Percentiles rank a stretch among this genome's conserved stretches.
These are phyloP conservation scores for Nothobranchius furzeri DNA, from an alignment of 2,113 vertebrate genomes.

Conservation along the genomic window DNA sequence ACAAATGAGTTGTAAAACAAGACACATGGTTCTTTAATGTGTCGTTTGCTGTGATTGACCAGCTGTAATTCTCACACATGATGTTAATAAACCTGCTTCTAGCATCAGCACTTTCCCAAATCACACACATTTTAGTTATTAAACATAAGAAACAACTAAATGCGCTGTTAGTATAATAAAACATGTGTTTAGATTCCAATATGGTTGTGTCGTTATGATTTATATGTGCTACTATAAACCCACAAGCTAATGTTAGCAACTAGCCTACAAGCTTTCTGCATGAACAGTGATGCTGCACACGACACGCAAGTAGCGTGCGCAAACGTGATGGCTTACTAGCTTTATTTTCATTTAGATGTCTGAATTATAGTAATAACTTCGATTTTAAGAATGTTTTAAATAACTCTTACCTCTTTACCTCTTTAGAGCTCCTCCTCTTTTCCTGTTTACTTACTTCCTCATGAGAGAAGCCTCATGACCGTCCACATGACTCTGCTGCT, in stretches of 20 bases:
- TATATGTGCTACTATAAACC: not conserved
- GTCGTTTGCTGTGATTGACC: too few species aligned
- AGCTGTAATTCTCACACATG: too few species aligned
- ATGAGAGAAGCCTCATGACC: too few species aligned
- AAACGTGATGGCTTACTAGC: not conserved
- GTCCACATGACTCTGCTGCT: slow-evolving; percentile 58
- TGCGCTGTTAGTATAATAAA: too few species aligned
- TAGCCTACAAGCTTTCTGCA: slow-evolving; percentile 9
- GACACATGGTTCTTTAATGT: too few species aligned
- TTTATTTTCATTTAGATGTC: not conserved
- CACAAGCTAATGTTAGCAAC: slow-evolving; percentile 49
- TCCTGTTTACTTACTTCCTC: slow-evolving; percentile 75
- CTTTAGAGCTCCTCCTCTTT: slow-evolving; percentile 11
- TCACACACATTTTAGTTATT: too few species aligned
- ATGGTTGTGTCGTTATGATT: not conserved
- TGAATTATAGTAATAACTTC: not conserved
- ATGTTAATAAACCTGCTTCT: too few species aligned
- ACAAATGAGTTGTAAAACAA: too few species aligned
- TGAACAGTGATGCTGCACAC: not conserved
- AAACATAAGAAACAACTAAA: too few species aligned
- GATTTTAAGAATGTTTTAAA: not conserved
- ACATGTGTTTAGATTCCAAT: too few species aligned
- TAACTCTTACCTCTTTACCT: slow-evolving; percentile 23
- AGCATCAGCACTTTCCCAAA: not conserved
- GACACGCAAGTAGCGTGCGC: not conserved